These are phyloP conservation scores for Platichthys flesus DNA, from an alignment of 2,113 vertebrate genomes.

Conservation along the genomic window DNA sequence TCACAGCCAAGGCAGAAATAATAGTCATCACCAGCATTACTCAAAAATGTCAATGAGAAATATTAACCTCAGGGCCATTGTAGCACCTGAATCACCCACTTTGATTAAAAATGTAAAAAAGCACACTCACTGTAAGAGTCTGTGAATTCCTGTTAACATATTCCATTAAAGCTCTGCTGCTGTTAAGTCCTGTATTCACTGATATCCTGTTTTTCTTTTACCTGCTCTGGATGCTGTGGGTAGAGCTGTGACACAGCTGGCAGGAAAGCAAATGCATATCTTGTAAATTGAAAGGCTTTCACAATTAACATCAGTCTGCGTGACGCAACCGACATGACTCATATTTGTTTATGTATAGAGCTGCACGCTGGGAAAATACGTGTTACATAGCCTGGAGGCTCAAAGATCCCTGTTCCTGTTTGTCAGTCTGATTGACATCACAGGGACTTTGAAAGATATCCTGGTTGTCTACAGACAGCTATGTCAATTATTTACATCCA, in stretches of 20 bases:
- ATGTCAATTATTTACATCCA: background rate
- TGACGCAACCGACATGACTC: background rate
- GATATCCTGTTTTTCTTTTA: background rate
- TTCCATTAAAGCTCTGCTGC: background rate
- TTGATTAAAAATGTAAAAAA: background rate
- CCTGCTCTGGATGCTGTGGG: too few relatives aligned
- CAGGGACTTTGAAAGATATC: background rate
- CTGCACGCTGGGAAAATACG: slow-evolving; percentile 2
- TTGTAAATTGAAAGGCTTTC: background rate
- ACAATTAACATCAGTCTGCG: background rate
- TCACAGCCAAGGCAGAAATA: slow-evolving; percentile 39
- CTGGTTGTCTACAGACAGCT: background rate
- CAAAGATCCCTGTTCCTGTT: too few relatives aligned
- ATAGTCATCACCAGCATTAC: slow-evolving; percentile 21
- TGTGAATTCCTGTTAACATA: background rate
- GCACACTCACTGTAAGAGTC: background rate
- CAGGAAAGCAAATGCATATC: background rate
- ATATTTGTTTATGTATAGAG: background rate
- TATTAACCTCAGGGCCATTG: slow-evolving; percentile 27
- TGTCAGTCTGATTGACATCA: background rate
- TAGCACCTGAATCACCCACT: slow-evolving; percentile 25
- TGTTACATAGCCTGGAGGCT: background rate
- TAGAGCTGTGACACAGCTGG: background rate
- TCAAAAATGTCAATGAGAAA: slow-evolving; percentile 43
- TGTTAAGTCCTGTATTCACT: background rate